phyloP scores from a whole-genome alignment of 2,797 vertebrate species.

The Hypotaenidia okinawae region DNA sequence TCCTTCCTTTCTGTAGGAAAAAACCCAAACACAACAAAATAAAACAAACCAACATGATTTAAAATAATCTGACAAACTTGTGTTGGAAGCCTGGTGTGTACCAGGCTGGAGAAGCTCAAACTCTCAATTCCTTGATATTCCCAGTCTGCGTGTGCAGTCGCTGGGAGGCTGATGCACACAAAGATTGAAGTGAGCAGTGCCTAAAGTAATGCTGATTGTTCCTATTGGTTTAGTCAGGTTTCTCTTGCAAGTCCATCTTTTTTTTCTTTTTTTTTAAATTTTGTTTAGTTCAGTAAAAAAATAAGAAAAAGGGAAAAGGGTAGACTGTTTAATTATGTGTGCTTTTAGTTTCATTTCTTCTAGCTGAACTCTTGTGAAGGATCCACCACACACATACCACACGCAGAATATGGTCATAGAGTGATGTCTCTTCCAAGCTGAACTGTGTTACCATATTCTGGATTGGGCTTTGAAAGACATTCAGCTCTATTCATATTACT shows the following conservation, averaged over 20 bases:
- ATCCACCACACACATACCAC: too few species aligned
- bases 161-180: fast-evolving
- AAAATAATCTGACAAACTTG: not conserved
- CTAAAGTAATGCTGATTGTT: not conserved
- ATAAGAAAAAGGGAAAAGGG: not conserved
- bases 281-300: not conserved
- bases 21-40: fast-evolving
- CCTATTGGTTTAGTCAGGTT: not conserved
- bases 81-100: not conserved
- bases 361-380: not conserved
- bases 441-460: not conserved
- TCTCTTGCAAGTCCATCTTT: not conserved
- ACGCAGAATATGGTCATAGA: not conserved
- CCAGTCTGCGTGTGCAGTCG: fast-evolving
- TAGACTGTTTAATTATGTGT: not conserved
- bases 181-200: not conserved
- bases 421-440: not conserved
- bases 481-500: not conserved
- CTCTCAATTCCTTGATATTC: not conserved
- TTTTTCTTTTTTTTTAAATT: not conserved
- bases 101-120: not conserved
- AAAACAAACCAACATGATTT: too few species aligned
- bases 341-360: not conserved
- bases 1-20: not conserved
- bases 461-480: not conserved